Evolutionary conservation across 2,888 invertebrate genomes (phyloP), one percentile per base, ranked within the genome.

Genomic region (Aricia artaxerxes): DNA sequence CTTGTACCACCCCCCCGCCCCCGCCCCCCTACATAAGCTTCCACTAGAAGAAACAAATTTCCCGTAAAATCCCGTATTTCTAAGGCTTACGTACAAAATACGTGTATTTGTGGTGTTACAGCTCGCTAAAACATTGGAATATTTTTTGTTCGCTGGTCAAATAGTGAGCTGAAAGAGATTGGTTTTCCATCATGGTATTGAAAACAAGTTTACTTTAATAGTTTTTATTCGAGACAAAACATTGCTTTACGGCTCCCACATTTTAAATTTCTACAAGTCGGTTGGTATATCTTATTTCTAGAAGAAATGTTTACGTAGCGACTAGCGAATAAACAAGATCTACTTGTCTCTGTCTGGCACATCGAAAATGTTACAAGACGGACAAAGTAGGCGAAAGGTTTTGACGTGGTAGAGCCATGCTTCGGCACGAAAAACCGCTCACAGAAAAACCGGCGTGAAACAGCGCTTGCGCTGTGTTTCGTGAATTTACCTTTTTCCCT

Each of bases 91-190:
- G 75, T 75, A 75, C 75, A 44, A 49, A 49, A 73, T 73, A 38
- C 49, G 24, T 31, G 75, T 75, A 75, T 53, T 75, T 75, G 49
- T 31, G 49, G 9, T 11, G 75, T 75, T 75, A 4, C 49, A 1
- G 13, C 49, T 49, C 44, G 44, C 31, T 75, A 75, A 75, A 44
- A 44, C 75, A 75, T 44, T 49, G 31, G 44, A 49, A 49, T 49
- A 44, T 44, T 75, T 73, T 49, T 49, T 75, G 31, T 75, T 75
- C 13, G 44, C 31, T 9, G 75, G 75, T 75, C 75, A 75, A 75
- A 75, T 44, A 75, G 44, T 49, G 49, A 75, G 24, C 24, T 49
- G 49, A 49, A 75, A 75, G 75, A 75, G 75, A 75, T 75, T 69
- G 69, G 35, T 35, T 69, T 38, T 61, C 24, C 61, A 61, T 69